phyloP scores from a whole-genome alignment of 2,797 vertebrate species.

The Todus mexicanus region DNA sequence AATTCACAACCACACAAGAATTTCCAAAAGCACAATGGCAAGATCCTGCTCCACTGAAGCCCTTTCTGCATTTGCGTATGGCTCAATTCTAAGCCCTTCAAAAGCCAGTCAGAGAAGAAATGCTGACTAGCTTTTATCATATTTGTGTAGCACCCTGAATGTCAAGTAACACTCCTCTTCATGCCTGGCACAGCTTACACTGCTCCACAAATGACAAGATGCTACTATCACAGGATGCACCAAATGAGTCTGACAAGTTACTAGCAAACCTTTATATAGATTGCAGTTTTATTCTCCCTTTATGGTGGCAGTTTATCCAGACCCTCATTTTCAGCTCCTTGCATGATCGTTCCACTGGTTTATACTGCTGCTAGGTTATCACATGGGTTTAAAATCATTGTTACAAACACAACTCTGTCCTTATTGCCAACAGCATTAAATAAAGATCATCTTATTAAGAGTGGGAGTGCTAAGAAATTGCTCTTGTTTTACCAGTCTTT shows the following conservation, averaged over 20 bases:
- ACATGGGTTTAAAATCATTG: slow-evolving; percentile 57
- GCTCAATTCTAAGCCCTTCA: neutral
- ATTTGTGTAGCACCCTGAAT: neutral
- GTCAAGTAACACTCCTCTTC: neutral
- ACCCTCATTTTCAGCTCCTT: slow-evolving; percentile 39
- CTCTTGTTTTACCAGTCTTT: neutral
- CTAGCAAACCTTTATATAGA: slow-evolving; percentile 16
- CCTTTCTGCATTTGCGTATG: neutral
- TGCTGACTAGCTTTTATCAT: neutral
- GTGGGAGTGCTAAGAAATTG: neutral
- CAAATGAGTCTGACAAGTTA: slow-evolving; percentile 36
- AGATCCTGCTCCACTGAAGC: neutral
- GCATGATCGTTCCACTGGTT: slow-evolving; percentile 1
- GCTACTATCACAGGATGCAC: neutral
- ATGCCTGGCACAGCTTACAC: neutral
- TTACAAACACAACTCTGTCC: slow-evolving; percentile 29
- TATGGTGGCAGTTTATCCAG: slow-evolving; percentile 34
- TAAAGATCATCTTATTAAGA: slow-evolving; percentile 23
- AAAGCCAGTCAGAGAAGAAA: neutral
- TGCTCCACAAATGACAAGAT: neutral
- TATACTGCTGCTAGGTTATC: slow-evolving; percentile 7
- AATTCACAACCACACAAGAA: neutral
- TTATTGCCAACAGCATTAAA: slow-evolving; percentile 23
- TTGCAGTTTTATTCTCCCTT: slow-evolving; percentile 30
- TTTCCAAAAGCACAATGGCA: neutral